A percentile compares a stretch with the other conserved stretches of the same genome.
Evolutionary conservation across 2,888 invertebrate genomes (phyloP).

Genomic region (Eupeodes luniger): DNA sequence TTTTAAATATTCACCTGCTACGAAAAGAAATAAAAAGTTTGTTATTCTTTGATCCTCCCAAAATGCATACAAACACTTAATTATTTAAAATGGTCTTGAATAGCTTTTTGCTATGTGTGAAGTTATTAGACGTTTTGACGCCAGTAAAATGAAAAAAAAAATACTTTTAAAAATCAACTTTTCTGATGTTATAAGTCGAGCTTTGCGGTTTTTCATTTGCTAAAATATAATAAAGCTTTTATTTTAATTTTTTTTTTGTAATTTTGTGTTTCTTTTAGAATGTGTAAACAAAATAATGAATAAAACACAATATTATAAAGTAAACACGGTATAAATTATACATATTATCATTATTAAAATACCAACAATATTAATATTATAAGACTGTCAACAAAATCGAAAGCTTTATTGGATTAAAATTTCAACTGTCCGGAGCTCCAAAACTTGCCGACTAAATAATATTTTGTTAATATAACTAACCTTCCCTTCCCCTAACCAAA

Average conservation of each 20-base stretch:
- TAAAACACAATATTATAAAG: slow-evolving; percentile 48
- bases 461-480: slow-evolving; percentile 35
- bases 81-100: slow-evolving; percentile 17
- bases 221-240: slow-evolving; percentile 35
- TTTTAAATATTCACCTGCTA: too few species aligned
- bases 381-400: slow-evolving; percentile 73
- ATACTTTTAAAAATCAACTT: slow-evolving; percentile 9
- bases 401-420: slow-evolving; percentile 74
- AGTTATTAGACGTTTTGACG: neutral
- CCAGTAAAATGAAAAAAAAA: neutral
- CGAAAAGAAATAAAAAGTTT: too few species aligned
- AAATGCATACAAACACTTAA: neutral
- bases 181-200: slow-evolving; percentile 72
- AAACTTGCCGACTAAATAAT: slow-evolving; percentile 63
- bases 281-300: slow-evolving; percentile 15
- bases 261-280: slow-evolving; percentile 9
- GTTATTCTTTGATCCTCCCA: too few species aligned
- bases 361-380: slow-evolving; percentile 46
- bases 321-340: slow-evolving; percentile 19
- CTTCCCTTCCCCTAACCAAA: slow-evolving; percentile 3
- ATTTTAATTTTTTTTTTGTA: slow-evolving; percentile 5
- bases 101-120: slow-evolving; percentile 4
- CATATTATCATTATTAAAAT: slow-evolving; percentile 38
- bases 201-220: slow-evolving; percentile 76
- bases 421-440: slow-evolving; percentile 72